A percentile compares a stretch with the other conserved stretches of the same genome.
Evolutionary conservation across 2,113 vertebrate genomes (phyloP).

Genomic region (Melanostigma gelatinosum): DNA sequence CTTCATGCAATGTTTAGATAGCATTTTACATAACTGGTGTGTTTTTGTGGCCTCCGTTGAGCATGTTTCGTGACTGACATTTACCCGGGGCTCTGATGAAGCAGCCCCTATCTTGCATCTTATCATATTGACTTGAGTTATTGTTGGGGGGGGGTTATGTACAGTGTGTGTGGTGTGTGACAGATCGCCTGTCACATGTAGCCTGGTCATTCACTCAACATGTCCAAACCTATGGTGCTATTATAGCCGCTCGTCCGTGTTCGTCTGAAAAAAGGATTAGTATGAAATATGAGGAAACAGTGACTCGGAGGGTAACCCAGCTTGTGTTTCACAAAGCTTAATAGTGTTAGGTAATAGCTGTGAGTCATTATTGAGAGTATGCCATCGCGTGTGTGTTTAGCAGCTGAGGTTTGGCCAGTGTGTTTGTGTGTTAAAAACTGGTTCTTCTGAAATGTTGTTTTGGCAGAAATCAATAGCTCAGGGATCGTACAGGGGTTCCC

Average conservation of each 20-base stretch:
- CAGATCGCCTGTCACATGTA: conserved; percentile 36
- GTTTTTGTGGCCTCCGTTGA: conserved; percentile 31
- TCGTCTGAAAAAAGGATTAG: conserved; percentile 75
- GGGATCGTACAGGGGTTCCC: conserved; percentile 71
- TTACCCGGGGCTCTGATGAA: conserved; percentile 24
- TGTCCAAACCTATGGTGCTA: conserved; percentile 59
- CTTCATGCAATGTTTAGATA: conserved; percentile 64
- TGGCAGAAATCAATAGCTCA: conserved; percentile 68
- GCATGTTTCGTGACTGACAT: conserved; percentile 27
- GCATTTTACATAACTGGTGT: conserved; percentile 50
- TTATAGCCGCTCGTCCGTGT: conserved; percentile 51
- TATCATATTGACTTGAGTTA: conserved; percentile 49
- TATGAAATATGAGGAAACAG: conserved; percentile 72
- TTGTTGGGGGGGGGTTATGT: conserved; percentile 41
- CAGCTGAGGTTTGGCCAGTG: conserved; percentile 53
- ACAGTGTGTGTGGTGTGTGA: conserved; percentile 45
- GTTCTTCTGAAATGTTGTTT: conserved; percentile 72
- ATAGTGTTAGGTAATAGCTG: conserved; percentile 70
- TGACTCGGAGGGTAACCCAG: conserved; percentile 67
- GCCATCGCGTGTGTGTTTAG: conserved; percentile 73
- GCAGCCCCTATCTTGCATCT: conserved; percentile 34
- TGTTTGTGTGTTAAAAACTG: conserved; percentile 60
- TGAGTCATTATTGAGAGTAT: conserved; percentile 74
- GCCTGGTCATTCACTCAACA: conserved; percentile 40
- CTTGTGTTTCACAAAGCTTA: conserved; percentile 74